Evolutionary conservation across 2,888 invertebrate genomes (phyloP), one percentile per base, ranked within the genome.

Genomic region (Chorisops tibialis): DNA sequence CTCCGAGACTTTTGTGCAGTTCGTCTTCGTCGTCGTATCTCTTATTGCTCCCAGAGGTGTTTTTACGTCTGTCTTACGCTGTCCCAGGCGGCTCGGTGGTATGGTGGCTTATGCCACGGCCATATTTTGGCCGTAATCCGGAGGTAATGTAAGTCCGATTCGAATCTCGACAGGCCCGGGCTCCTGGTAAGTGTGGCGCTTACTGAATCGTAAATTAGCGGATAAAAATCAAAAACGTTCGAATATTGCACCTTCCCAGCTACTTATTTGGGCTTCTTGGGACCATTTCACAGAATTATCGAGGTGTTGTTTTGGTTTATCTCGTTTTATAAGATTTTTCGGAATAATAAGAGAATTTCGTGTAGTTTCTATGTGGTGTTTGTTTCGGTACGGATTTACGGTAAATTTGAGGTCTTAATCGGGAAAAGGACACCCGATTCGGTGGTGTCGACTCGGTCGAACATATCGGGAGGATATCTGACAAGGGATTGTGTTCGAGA

Each of bases 181-280:
- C 38, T 59, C 48, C 48, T 59, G 48, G 48, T 48, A 16, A 37
- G 21, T 59, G 59, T 59, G 59, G 59, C 59, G 59, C 59, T 59
- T 59, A 59, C 59, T 37, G 59, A 59, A 59, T 59, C 59, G 59
- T 59, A 59, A 59, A 59, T 59, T 59, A 59, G 59, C 48, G 59
- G 56, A 59, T 59, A 59, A 22, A 38, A 48, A 59, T 59, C 59
- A 30, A 45, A 48, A 37, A 59, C 43, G 56, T 24, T 21, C 56
- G 30, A 56, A 43, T 56, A 30, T 56, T 43, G 43, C 56, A 56
- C 43, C 56, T 56, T 45, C 56, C 11, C 30, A 5, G 43, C 54
- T 54, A 54, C 54, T 54, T 41, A 39, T 7, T 37, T 24, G 7
- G 9, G 16, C 22, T 22, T 9, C 24, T 39, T 41, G 19, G 21